Base-by-base conservation (phyloP, 2,888 invertebrate genomes). In the Cataglyphis livida region DNA sequence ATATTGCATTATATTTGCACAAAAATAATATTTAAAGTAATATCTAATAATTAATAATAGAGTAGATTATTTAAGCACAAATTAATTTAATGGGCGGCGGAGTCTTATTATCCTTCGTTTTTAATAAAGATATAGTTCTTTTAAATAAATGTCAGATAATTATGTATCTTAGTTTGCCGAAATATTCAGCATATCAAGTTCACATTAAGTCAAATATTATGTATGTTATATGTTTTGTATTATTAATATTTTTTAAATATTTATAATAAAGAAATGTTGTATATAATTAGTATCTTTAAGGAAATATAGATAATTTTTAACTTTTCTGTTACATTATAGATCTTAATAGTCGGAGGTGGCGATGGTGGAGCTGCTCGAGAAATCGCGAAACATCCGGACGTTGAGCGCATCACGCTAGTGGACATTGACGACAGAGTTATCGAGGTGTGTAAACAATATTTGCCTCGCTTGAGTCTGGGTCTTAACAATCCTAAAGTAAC, bases 351-450 rank as follows among this genome's bases (percentile, higher is more conserved):
- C 28, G 99, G 99, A 0, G 99, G 99, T 0, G 99, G 99, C 0
- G 99, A 99, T 95, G 99, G 99, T 0, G 99, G 99, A 0, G 99
- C 99, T 5, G 98, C 98, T 0, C 96, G 99, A 12, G 99, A 99
- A 95, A 98, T 99, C 0, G 96, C 97, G 1, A 99, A 99, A 94
- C 99, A 99, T 95, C 98, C 98, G 0, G 94, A 95, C 83, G 99
- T 99, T 0, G 97, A 98, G 92, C 95, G 96, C 91, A 97, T 99
- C 82, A 96, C 97, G 75, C 96, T 98, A 96, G 99, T 99, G 79
- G 99, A 99, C 95, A 99, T 99, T 88, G 99, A 99, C 94, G 97
- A 96, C 71, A 96, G 96, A 94, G 99, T 99, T 1, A 96, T 99
- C 18, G 97, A 98, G 90, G 97, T 98, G 0, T 98, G 98, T 1